Evolutionary conservation across 2,888 invertebrate genomes (phyloP).

Genomic region (Podabrus alpinus): DNA sequence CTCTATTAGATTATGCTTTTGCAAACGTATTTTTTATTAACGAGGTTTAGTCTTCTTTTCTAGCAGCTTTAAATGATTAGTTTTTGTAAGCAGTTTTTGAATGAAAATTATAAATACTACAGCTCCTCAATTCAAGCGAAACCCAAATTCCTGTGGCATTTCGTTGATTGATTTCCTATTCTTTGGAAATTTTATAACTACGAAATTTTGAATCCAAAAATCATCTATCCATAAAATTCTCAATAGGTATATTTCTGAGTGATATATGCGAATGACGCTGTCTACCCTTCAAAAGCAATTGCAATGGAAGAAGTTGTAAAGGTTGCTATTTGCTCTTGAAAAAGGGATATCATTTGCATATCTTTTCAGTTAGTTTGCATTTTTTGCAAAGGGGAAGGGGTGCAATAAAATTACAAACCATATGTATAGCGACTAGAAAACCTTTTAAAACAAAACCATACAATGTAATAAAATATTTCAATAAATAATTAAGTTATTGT

Average conservation of each 20-base stretch:
- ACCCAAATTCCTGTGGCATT: not conserved
- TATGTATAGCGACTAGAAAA: not conserved
- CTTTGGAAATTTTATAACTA: not conserved
- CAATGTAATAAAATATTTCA: too few species aligned
- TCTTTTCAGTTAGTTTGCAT: not conserved
- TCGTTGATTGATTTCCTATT: not conserved
- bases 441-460: too few species aligned
- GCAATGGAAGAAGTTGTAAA: not conserved
- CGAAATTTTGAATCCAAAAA: not conserved
- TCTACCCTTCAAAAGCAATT: not conserved
- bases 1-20: not conserved
- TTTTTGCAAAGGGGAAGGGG: not conserved
- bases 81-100: not conserved
- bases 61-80: not conserved
- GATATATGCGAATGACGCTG: not conserved
- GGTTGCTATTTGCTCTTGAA: not conserved
- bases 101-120: not conserved
- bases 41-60: not conserved
- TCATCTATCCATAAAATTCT: not conserved
- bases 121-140: not conserved
- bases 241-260: not conserved
- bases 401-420: not conserved
- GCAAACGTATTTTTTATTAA: not conserved
- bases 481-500: too few species aligned
- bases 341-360: not conserved